These are phyloP conservation scores for Trachelus stipa DNA, from an alignment of 2,888 invertebrate species.

Conservation along the genomic window DNA sequence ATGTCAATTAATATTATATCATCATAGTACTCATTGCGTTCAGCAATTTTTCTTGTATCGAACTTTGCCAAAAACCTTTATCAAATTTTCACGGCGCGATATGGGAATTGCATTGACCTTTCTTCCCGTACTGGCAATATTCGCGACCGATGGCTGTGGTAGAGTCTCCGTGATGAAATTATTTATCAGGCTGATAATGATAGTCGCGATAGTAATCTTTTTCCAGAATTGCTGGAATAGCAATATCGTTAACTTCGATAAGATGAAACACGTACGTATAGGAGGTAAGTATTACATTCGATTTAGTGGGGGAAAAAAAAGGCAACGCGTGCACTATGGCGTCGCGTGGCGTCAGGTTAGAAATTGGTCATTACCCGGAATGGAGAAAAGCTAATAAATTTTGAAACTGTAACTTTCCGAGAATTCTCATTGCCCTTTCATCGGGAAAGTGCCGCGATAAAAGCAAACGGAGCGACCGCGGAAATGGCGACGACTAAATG, in stretches of 20 bases:
- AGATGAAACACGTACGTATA: background rate
- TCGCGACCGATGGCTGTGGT: background rate
- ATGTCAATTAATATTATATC: background rate
- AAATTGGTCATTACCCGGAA: background rate
- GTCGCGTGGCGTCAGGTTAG: background rate
- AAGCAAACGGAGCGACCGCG: conserved; percentile 1
- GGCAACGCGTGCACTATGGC: background rate
- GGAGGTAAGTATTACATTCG: background rate
- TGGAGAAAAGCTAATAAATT: background rate
- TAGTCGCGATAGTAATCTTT: background rate
- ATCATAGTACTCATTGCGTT: background rate
- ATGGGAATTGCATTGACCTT: background rate
- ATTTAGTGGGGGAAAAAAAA: background rate
- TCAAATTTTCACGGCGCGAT: background rate
- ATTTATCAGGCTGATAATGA: background rate
- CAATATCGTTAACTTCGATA: background rate
- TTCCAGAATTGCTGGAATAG: background rate
- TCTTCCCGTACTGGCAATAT: background rate
- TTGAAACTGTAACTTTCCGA: background rate
- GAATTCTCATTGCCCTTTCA: conserved; percentile 4
- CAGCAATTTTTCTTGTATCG: background rate
- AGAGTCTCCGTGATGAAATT: background rate
- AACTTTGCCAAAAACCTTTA: background rate
- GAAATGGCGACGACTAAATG: background rate
- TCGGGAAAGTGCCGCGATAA: conserved; percentile 17